Percentiles rank a stretch among this genome's conserved stretches.
phyloP scores from a whole-genome alignment of 1,140 invertebrate genomes.

The Proales similis region DNA sequence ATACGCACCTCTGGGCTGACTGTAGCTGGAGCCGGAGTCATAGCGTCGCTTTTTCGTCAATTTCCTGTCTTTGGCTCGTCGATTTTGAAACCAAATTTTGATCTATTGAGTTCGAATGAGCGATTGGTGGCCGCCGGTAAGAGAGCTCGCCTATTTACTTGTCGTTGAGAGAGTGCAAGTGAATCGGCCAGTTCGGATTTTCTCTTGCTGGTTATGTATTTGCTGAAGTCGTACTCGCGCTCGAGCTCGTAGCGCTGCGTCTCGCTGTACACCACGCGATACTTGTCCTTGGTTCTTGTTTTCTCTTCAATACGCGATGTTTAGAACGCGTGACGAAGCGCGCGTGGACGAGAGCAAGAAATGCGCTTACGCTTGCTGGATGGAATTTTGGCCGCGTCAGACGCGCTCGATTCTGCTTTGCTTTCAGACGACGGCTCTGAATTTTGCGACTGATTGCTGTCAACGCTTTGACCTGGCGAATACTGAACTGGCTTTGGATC shows the following conservation, averaged over 20 bases:
- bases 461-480: too few relatives aligned
- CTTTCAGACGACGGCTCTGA: too few relatives aligned
- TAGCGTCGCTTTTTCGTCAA: slow-evolving; percentile 11
- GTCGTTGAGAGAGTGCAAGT: slow-evolving; percentile 78
- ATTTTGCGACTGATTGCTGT: too few relatives aligned
- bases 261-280: slow-evolving; percentile 93
- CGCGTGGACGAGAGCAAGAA: too few relatives aligned
- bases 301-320: too few relatives aligned
- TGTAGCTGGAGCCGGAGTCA: too few relatives aligned
- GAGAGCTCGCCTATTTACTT: slow-evolving; percentile 59
- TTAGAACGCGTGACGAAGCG: too few relatives aligned
- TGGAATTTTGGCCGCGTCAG: too few relatives aligned
- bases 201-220: slow-evolving; percentile 90
- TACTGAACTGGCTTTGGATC: too few relatives aligned
- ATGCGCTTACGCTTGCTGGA: too few relatives aligned
- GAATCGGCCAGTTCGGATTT: slow-evolving; percentile 80
- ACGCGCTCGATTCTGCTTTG: too few relatives aligned
- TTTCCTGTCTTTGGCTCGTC: slow-evolving; percentile 38
- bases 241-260: slow-evolving; percentile 90
- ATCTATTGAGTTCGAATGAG: slow-evolving; percentile 14
- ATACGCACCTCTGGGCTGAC: background rate
- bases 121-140: background rate
- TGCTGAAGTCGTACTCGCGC: slow-evolving; percentile 87
- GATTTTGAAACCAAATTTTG: slow-evolving; percentile 39
- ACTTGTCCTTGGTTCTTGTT: slow-evolving; percentile 91